Percentiles rank a stretch among this genome's conserved stretches.
These are phyloP conservation scores for Echinops telfairi DNA, from an alignment of 2,113 vertebrate species.

Conservation along the genomic window DNA sequence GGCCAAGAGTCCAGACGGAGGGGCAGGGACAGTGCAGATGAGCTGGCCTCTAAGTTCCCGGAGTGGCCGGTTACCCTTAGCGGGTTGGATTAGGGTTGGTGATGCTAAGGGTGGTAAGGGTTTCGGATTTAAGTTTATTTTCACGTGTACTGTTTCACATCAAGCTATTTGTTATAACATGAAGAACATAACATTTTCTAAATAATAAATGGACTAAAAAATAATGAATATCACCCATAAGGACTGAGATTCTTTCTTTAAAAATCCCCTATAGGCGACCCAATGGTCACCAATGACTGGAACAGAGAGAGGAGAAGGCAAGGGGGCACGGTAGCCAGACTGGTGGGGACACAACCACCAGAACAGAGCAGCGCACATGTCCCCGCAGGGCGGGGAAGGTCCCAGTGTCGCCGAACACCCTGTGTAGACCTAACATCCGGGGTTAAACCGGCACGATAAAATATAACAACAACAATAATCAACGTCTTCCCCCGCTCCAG, in stretches of 20 bases:
- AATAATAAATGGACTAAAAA: too few species aligned
- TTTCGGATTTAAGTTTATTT: not conserved
- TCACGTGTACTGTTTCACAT: not conserved
- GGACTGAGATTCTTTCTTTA: not conserved
- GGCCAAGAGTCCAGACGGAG: not conserved
- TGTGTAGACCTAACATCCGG: not conserved
- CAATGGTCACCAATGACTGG: not conserved
- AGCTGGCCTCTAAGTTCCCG: not conserved
- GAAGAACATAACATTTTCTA: not conserved
- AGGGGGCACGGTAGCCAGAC: not conserved
- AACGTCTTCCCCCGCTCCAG: not conserved
- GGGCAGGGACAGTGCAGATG: not conserved
- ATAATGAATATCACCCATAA: not conserved
- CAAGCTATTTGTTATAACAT: not conserved
- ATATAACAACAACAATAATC: not conserved
- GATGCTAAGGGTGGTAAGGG: not conserved
- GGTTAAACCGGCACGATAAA: not conserved
- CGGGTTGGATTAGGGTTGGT: not conserved
- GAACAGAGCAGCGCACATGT: not conserved
- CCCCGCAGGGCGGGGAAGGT: not conserved
- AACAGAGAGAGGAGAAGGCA: not conserved
- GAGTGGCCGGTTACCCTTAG: not conserved
- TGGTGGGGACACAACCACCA: not conserved
- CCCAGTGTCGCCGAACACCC: too few species aligned
- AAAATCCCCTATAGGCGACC: not conserved